A percentile compares a stretch with the other conserved stretches of the same genome.
Conservation (phyloP, 2,797 vertebrate genomes). For the Dallia pectoralis region DNA sequence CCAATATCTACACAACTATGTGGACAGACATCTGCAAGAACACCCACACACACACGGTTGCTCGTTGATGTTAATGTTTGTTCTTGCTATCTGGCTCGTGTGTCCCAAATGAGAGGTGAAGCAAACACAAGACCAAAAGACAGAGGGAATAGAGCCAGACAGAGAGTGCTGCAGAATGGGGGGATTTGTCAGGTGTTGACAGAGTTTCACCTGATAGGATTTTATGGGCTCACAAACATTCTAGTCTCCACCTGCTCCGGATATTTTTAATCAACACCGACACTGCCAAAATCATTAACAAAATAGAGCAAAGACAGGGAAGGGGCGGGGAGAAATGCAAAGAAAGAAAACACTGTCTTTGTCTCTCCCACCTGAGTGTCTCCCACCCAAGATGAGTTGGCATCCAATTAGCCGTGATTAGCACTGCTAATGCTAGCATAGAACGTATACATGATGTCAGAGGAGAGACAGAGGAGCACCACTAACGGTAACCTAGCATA, state of each 20-base stretch:
- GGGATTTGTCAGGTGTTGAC: slow-evolving; percentile 65
- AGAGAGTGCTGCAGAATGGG: slow-evolving; percentile 15
- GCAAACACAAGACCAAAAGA: slow-evolving; percentile 6
- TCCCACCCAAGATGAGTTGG: slow-evolving; percentile 32
- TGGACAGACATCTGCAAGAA: not conserved
- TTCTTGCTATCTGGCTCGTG: slow-evolving; percentile 22
- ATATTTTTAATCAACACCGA: slow-evolving; percentile 53
- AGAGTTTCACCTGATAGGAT: slow-evolving; percentile 63
- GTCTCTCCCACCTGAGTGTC: slow-evolving; percentile 36
- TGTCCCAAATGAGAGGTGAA: slow-evolving; percentile 25
- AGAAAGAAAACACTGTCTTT: not conserved
- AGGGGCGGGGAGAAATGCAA: not conserved
- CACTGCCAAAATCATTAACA: slow-evolving; percentile 39
- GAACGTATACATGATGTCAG: not conserved
- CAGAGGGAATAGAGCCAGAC: not conserved
- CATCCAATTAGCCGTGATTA: not conserved
- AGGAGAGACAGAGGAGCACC: not conserved
- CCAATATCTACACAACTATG: not conserved
- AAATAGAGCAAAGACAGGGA: not conserved
- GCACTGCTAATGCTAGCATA: not conserved
- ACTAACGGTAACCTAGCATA: no score
- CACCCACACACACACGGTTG: not conserved
- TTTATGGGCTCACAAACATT: slow-evolving; percentile 43
- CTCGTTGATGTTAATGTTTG: slow-evolving; percentile 29
- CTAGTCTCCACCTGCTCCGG: slow-evolving; percentile 53